Evolutionary conservation across 37 sponge, comb jelly and placozoan genomes (phyloP).

Genomic region (Geodia barretti): DNA sequence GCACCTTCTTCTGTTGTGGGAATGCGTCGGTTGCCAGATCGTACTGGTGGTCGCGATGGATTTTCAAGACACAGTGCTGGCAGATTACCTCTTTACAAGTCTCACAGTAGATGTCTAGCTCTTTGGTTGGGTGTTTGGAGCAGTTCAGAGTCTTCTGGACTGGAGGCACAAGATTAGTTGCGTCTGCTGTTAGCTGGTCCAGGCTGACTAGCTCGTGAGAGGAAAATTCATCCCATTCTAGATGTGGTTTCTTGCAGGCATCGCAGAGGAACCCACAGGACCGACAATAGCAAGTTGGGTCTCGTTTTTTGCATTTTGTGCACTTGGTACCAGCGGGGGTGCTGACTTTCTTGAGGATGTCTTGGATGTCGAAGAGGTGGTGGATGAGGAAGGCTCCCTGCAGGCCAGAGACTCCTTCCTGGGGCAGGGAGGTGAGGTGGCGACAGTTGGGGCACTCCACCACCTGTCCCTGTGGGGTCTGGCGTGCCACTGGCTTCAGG

Average conservation of each 20-base stretch:
- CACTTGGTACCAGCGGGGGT: not conserved
- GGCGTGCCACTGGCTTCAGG: not conserved
- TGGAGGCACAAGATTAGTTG: not conserved
- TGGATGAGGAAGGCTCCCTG: slow-evolving; percentile 14
- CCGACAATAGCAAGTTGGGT: slow-evolving; percentile 1
- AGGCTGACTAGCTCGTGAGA: slow-evolving; percentile 22
- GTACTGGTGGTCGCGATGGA: slow-evolving; percentile 36
- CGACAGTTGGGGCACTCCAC: slow-evolving; percentile 2
- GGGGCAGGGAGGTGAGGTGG: not conserved
- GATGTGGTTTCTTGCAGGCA: slow-evolving; percentile 1
- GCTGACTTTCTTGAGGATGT: slow-evolving; percentile 12
- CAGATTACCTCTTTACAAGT: slow-evolving; percentile 53
- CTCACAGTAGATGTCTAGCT: slow-evolving; percentile 54
- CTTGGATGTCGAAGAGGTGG: slow-evolving; percentile 24
- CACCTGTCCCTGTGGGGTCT: not conserved
- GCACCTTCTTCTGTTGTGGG: slow-evolving; percentile 21
- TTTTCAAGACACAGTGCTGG: slow-evolving; percentile 16
- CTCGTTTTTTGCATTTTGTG: not conserved
- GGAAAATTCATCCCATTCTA: not conserved
- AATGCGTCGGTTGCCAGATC: slow-evolving; percentile 22
- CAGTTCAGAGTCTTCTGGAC: slow-evolving; percentile 12
- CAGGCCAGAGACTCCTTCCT: slow-evolving; percentile 9
- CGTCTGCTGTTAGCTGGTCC: not conserved
- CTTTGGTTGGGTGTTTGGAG: slow-evolving; percentile 21
- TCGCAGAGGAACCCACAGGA: slow-evolving; percentile 9